Evolutionary conservation across 2,797 vertebrate species (phyloP), one percentile per base, ranked within the genome.

Genomic region (Anisognathus igniventris): DNA sequence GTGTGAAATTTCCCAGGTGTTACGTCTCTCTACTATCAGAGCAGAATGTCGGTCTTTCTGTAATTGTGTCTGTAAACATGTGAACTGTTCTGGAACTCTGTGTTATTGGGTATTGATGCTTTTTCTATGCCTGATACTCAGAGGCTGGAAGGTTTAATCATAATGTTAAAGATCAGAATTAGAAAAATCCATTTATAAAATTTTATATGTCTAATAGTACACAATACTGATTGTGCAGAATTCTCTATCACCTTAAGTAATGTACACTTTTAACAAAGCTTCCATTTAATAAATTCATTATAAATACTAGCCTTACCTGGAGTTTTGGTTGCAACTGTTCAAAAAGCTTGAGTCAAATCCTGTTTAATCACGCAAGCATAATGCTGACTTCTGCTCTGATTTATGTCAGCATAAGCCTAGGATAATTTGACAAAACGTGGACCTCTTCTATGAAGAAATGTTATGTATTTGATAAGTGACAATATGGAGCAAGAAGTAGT

Each of bases 111-210:
- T 42, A 3, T 37, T 35, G 14, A 5, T 79, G 8, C 10, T 75
- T 88, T 78, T 66, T 54, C 30, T 70, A 0, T 74, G 14, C 12
- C n/a, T 85, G 13, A 13, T 80, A 24, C 12, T 50, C 31, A 21
- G 25, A 48, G 2, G 2, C 23, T 0, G 1, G 8, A 53, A 35
- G 21, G 11, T 54, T 62, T 65, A 86, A 78, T 37, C 0, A 0
- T 37, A 39, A 20, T 30, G 21, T 56, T 71, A 13, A 53, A 87
- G 20, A 62, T 40, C 2, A 20, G 24, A 74, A n/a, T 45, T 40
- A 2, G 23, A 66, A 28, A 83, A 88, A 21, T 37, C 4, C 3
- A 23, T 47, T 84, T 58, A 2, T 65, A 44, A 66, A 45, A 17
- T 60, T 61, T 39, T 44, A 0, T 37, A 6, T 58, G 45, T 65